Conservation (phyloP, 2,888 invertebrate genomes). For the Keiferia lycopersicella region DNA sequence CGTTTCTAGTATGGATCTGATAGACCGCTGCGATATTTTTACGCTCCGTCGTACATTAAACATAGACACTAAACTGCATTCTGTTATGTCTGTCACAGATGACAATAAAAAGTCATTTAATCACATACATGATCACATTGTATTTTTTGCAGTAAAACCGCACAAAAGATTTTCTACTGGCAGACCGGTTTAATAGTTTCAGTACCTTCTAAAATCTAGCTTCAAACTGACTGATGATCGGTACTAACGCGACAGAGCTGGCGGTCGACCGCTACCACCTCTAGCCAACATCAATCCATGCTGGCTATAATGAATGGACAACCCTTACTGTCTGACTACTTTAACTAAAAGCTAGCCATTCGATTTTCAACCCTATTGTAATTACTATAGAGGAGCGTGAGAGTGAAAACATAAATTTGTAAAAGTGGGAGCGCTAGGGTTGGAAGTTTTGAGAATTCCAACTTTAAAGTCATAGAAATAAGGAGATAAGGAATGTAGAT, state of each 20-base stretch:
- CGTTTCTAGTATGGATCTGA: too few relatives aligned
- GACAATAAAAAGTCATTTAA: too few relatives aligned
- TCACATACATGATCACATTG: too few relatives aligned
- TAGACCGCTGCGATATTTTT: too few relatives aligned
- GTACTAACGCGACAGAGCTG: conserved; percentile 35
- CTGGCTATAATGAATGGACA: conserved; percentile 77
- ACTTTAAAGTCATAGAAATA: neutral
- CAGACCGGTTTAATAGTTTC: neutral
- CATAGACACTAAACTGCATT: too few relatives aligned
- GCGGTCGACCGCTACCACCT: conserved; percentile 25
- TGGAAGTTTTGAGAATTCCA: neutral
- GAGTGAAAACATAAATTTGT: neutral
- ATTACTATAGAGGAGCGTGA: neutral
- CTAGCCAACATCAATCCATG: conserved; percentile 75
- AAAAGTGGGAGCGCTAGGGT: neutral
- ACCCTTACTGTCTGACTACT: conserved; percentile 50
- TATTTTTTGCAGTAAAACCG: neutral
- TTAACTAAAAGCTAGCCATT: neutral
- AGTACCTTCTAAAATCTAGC: conserved; percentile 19
- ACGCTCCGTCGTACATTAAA: too few relatives aligned
- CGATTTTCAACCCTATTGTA: neutral
- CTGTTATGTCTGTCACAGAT: too few relatives aligned
- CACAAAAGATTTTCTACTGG: neutral
- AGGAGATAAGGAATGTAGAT: neutral
- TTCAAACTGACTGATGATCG: conserved; percentile 39